Base-by-base conservation (phyloP, 2,888 invertebrate genomes). In the Drosophila barbarae region DNA sequence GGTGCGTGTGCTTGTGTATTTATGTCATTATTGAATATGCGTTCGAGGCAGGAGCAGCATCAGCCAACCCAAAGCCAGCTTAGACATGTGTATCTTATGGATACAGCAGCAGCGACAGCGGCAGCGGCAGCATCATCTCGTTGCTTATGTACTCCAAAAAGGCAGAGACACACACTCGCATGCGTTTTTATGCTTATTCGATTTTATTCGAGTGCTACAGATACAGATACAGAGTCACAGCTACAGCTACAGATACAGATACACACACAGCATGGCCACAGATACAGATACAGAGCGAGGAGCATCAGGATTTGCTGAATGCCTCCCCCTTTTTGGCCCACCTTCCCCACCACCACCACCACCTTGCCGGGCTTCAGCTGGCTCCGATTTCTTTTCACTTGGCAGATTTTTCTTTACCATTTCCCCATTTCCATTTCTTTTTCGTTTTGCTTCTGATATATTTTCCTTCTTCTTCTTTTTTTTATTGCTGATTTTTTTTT, bases 331-430 rank as follows among this genome's bases (percentile, higher is more conserved):
- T 4, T 18, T 18, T 9, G 39, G 39, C 35, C 39, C 23, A 23
- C 23, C 23, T 23, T 23, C 23, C 23, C 23, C 23, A 23, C 23
- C 23, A 23, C 0, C 23, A 23, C 0, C 23, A 28, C 28, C 42
- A 26, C 42, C 42, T 44, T 66, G 23, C 64, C 81, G 65, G 57
- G 58, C 66, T 49, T 51, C 15, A 28, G 35, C 46, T 56, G 84
- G 81, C 84, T 84, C 86, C 86, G 82, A 80, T 80, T 80, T 79
- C 79, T 79, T 79, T 79, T 84, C 79, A 80, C 86, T 80, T 80
- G 86, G 79, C 71, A 85, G 84, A 78, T 85, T 80, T 80, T 80
- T 85, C 82, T 85, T 80, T 69, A 36, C 69, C 60, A 60, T 51
- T 61, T 39, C 47, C 54, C 28, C 28, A 28, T 84, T 78, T 81